Evolutionary conservation across 2,113 vertebrate genomes (phyloP), one percentile per base, ranked within the genome.

Genomic region (Pimephales promelas): DNA sequence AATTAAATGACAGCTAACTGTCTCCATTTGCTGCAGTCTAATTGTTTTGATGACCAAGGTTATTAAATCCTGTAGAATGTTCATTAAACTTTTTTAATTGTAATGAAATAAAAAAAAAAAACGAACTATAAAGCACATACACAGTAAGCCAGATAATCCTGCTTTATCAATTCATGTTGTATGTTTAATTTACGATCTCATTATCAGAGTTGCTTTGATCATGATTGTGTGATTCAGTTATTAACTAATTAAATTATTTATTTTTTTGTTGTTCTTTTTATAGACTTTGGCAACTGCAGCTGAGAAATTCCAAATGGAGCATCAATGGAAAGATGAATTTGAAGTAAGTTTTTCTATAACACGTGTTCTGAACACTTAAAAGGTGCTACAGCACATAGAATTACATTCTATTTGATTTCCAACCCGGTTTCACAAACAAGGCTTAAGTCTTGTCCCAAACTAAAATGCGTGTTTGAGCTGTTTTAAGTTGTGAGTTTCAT

Each of bases 211-310:
- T 79, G 57, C 40, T 79, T 73, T 73, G 43, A 73, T 49, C 24
- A 9, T 47, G 56, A 40, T 77, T 31, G 36, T 66, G 59, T 87
- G 79, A 81, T 52, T 31, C 31, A 45, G 18, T 82, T 79, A 43
- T 16, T n/a, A 24, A 49, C 43, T 79, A 66, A 79, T 79, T 62
- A n/a, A 77, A 20, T 79, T 3, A 31, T 81, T 71, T 68, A 56
- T 79, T 47, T 85, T 85, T 71, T 11, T 88, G 22, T 81, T 93
- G 18, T 88, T 75, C 73, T 86, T 88, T 92, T 92, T 88, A 70
- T 92, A 99, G 98, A 96, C 95, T 85, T 94, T 99, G 34, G 98
- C 97, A 84, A 94, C 94, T 89, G 95, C 96, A 91, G 98, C 98
- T 16, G 97, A 99, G 88, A 93, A 93, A 49, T 95, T 97, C 87